Evolutionary conservation across 2,888 invertebrate species (phyloP), one percentile per base, ranked within the genome.

Genomic region (Rotaria macrura): DNA sequence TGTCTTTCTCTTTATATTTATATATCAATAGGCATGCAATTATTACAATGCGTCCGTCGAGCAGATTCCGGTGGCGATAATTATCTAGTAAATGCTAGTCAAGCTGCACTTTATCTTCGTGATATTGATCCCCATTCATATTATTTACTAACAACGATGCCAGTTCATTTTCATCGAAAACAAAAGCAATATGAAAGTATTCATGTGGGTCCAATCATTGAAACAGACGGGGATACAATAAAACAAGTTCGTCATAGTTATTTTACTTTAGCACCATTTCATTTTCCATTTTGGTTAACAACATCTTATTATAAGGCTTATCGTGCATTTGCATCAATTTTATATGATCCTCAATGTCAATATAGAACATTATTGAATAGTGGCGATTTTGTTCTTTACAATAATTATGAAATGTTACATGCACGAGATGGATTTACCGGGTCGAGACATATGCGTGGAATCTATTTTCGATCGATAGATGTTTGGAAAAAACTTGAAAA

Each of bases 361-460:
- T 79, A 43, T 79, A 38, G 14, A 40, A 43, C 43, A 9, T 3
- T 5, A 43, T 79, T 79, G 12, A 23, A 79, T 2, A 20, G 79
- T 43, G 79, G 79, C 25, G 79, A 79, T 79, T 79, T 79, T n/a
- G 40, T 79, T n/a, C 43, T 79, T 14, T 79, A 79, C 43, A 43
- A 79, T 79, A 79, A 79, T 79, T 79, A n/a, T 43, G 25, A 43
- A 79, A 79, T 79, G 79, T 79, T 79, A 43, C 79, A 79, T 79
- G 79, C 79, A 43, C 43, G 79, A 79, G 43, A 79, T 6, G 23
- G 2, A 79, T 79, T 79, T 79, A 40, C 40, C 9, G 79, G 79
- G 9, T 25, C 40, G n/a, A 40, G 79, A 79, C n/a, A 43, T 79
- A 14, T 79, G n/a, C 40, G 79, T n/a, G 79, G 79, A 40, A 79